Base-by-base conservation (phyloP, 2,113 vertebrate genomes). In the Tachysurus vachellii region DNA sequence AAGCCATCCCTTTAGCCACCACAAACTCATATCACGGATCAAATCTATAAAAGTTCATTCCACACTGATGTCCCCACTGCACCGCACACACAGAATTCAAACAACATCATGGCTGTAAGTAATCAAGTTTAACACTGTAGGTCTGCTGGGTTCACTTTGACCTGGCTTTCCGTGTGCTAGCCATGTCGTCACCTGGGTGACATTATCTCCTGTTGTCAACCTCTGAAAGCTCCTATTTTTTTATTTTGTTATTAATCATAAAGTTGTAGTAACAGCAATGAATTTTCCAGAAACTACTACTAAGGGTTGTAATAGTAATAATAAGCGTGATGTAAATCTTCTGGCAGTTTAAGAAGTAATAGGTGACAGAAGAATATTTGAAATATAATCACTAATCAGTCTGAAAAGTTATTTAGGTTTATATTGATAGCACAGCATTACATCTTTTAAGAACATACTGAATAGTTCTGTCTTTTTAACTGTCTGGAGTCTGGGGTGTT, bases 41-140 rank as follows among this genome's bases (percentile, higher is more conserved):
- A 91, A 89, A 94, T 93, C 93, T 92, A 91, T 92, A 92, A 91
- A 92, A 91, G 93, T 93, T 91, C 87, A 92, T 90, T 92, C 89
- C 84, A 31, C 88, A 68, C 7, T 50, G 82, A 89, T 87, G 91
- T 86, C 87, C 75, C 68, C 54, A 54, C 53, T 68, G 64, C 61
- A 87, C 59, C 36, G 77, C 57, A 54, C 64, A 75, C 89, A 85
- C 88, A 89, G 59, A 91, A 92, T 91, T 91, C 92, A 92, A 87
- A 64, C 5, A 42, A 86, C 86, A 89, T 82, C 54, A 76, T 75
- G 62, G 85, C 83, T 47, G 75, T 42, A 91, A 84, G 80, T 86
- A 90, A 71, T 68, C 71, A 73, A 21, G 84, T 50, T 70, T 83
- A 89, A 68, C 70, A 73, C 56, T 56, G 56, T 17, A 81, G 75